Conservation (phyloP, 2,113 vertebrate species). For the Alces alces region DNA sequence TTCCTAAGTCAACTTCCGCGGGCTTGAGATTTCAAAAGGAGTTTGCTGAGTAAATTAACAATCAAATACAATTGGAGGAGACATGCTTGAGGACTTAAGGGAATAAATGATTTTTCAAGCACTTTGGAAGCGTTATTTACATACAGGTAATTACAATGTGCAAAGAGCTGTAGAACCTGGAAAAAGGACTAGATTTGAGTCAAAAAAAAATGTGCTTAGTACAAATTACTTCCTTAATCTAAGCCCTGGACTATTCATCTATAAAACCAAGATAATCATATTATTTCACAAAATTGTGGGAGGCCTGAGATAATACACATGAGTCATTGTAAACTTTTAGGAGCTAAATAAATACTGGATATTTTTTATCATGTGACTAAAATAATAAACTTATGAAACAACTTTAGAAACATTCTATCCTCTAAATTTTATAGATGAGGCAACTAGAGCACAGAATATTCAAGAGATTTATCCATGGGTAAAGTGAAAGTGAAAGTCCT, state of each 20-base stretch:
- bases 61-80: conserved; percentile 36
- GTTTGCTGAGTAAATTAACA: conserved; percentile 57
- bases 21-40: conserved; percentile 34
- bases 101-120: conserved; percentile 39
- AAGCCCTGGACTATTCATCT: conserved; percentile 16
- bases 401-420: background rate
- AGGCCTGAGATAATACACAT: background rate
- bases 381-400: background rate
- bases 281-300: conserved; percentile 16
- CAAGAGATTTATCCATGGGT: background rate
- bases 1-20: conserved; percentile 41
- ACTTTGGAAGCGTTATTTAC: conserved; percentile 25
- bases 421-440: background rate
- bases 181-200: conserved; percentile 31
- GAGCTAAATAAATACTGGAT: background rate
- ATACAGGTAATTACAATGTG: conserved; percentile 8
- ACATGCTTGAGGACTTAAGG: conserved; percentile 9
- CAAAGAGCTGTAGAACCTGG: background rate
- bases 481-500: background rate
- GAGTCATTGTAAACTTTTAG: background rate
- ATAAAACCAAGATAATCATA: conserved; percentile 11
- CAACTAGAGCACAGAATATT: background rate
- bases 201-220: conserved; percentile 15
- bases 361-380: background rate
- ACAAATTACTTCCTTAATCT: background rate